phyloP scores from a whole-genome alignment of 2,888 invertebrate genomes.

The Ditylenchus weischeri region DNA sequence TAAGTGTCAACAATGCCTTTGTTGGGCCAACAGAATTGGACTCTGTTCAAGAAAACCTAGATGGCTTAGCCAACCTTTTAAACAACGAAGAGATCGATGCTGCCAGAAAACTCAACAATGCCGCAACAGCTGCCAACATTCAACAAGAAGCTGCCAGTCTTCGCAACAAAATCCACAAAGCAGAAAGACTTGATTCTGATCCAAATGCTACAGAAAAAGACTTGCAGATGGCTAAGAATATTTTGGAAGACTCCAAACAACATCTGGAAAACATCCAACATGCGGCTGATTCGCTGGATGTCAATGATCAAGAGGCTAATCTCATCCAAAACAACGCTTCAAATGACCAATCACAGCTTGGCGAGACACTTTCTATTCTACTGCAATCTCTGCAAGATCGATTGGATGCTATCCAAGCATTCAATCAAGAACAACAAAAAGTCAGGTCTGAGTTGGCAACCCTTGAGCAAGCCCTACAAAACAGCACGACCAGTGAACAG shows the following conservation, averaged over 20 bases:
- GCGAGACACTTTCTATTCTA: conserved; percentile 16
- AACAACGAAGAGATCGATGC: conserved; percentile 21
- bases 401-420: conserved; percentile 10
- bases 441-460: not conserved
- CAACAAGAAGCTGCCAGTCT: not conserved
- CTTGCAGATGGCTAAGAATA: not conserved
- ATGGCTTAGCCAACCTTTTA: conserved; percentile 21
- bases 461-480: not conserved
- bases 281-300: not conserved
- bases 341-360: conserved; percentile 16
- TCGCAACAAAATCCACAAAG: not conserved
- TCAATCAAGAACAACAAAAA: not conserved
- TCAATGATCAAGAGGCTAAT: conserved; percentile 1
- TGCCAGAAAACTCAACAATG: conserved; percentile 2
- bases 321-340: conserved; percentile 15
- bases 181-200: not conserved
- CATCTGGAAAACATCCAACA: conserved; percentile 1
- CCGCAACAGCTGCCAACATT: not conserved
- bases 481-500: not conserved
- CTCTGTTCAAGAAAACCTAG: conserved; percentile 18
- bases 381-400: conserved; percentile 21
- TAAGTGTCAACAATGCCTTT: not conserved
- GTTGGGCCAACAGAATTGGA: conserved; percentile 8
- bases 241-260: not conserved
- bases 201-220: conserved; percentile 1